A percentile compares a stretch with the other conserved stretches of the same genome.
phyloP scores from a whole-genome alignment of 2,888 invertebrate species.

The Chaetogeoica ovagalla region DNA sequence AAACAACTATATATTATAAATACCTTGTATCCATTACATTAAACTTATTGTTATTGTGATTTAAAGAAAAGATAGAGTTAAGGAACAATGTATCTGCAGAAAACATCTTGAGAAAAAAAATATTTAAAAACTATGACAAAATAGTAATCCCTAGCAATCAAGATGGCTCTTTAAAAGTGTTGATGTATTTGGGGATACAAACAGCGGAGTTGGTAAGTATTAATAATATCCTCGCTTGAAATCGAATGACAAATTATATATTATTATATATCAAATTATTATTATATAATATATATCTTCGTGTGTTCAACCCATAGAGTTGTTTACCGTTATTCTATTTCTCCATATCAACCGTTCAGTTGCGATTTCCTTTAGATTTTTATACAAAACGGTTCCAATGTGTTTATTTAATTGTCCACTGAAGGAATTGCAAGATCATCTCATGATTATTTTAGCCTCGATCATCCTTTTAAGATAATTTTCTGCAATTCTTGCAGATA shows the following conservation, averaged over 20 bases:
- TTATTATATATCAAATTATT: neutral
- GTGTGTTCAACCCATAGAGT: too few relatives aligned
- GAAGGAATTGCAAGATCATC: too few relatives aligned
- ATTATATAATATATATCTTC: too few relatives aligned
- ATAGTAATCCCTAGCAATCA: slow-evolving; percentile 1
- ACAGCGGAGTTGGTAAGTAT: slow-evolving; percentile 45
- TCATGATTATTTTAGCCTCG: too few relatives aligned
- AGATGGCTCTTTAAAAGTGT: slow-evolving; percentile 5
- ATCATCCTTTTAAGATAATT: too few relatives aligned
- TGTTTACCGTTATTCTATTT: too few relatives aligned
- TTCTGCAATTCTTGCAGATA: too few relatives aligned
- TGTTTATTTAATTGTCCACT: too few relatives aligned
- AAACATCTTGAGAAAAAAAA: slow-evolving; percentile 7
- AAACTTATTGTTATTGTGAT: neutral
- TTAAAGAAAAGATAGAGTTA: neutral
- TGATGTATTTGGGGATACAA: slow-evolving; percentile 11
- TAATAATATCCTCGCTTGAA: neutral
- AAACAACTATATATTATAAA: too few relatives aligned
- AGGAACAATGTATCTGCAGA: neutral
- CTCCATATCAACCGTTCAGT: too few relatives aligned
- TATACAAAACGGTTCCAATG: too few relatives aligned
- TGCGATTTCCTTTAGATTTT: too few relatives aligned
- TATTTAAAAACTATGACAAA: slow-evolving; percentile 40
- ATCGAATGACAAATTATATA: neutral
- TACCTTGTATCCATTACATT: neutral